Evolutionary conservation across 2,113 vertebrate species (phyloP).

Genomic region (Halichoeres trimaculatus): DNA sequence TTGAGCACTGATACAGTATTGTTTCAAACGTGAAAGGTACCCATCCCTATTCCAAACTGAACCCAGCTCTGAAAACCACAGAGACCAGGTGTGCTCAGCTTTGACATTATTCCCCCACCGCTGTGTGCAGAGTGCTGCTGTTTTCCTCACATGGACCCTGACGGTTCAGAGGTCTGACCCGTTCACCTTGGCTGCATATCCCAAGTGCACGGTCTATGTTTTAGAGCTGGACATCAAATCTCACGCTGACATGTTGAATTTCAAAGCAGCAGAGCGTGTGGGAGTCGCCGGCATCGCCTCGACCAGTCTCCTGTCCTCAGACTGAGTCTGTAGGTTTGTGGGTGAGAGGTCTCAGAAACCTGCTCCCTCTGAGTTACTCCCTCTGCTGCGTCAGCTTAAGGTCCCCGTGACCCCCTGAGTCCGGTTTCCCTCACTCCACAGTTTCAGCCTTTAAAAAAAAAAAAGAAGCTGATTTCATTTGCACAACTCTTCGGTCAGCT

Average conservation of each 20-base stretch:
- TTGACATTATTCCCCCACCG: not conserved
- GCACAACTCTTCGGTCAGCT: conserved; percentile 30
- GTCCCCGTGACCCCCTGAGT: conserved; percentile 30
- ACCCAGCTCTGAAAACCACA: not conserved
- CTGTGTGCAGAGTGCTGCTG: not conserved
- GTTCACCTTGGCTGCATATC: conserved; percentile 21
- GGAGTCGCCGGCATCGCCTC: conserved; percentile 20
- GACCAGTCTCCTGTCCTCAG: too few relatives aligned
- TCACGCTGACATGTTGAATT: conserved; percentile 62
- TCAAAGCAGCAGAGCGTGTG: conserved; percentile 29
- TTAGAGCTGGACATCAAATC: conserved; percentile 51
- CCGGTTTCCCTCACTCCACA: conserved; percentile 57
- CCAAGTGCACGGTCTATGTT: conserved; percentile 34
- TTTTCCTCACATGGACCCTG: not conserved
- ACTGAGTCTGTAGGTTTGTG: conserved; percentile 13
- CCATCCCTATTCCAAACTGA: not conserved
- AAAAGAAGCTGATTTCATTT: conserved; percentile 23
- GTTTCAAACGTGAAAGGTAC: too few relatives aligned
- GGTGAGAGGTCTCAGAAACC: conserved; percentile 29
- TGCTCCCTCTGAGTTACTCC: conserved; percentile 50
- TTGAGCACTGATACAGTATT: too few relatives aligned
- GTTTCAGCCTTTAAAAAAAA: conserved; percentile 17
- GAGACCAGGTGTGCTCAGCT: not conserved
- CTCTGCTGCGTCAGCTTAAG: conserved; percentile 58
- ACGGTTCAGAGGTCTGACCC: conserved; percentile 31